A percentile compares a stretch with the other conserved stretches of the same genome.
Evolutionary conservation across 1,140 invertebrate species (phyloP).

Genomic region (Microplitis mediator): DNA sequence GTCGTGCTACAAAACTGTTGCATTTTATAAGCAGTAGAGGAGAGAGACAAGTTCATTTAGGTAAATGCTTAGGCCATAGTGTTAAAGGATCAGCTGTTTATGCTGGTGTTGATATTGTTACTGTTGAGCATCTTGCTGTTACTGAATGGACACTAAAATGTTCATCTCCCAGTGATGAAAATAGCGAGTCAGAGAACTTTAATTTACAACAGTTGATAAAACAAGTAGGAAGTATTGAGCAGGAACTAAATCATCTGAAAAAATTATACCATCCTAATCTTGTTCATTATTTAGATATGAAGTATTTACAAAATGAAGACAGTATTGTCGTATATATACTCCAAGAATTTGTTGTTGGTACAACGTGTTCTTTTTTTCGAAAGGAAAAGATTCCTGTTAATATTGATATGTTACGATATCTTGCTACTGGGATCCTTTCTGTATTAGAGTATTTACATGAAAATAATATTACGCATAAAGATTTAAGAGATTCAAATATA

Average conservation of each 20-base stretch:
- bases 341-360: slow-evolving; percentile 71
- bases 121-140: slow-evolving; percentile 72
- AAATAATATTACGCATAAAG: slow-evolving; percentile 80
- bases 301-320: slow-evolving; percentile 66
- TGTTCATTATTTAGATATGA: slow-evolving; percentile 74
- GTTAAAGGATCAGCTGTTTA: slow-evolving; percentile 72
- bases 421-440: slow-evolving; percentile 69
- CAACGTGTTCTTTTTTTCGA: slow-evolving; percentile 63
- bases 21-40: slow-evolving; percentile 63
- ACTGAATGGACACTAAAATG: slow-evolving; percentile 73
- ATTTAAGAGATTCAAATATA: slow-evolving; percentile 71
- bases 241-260: slow-evolving; percentile 72
- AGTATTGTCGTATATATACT: slow-evolving; percentile 67
- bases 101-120: slow-evolving; percentile 70
- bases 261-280: slow-evolving; percentile 75
- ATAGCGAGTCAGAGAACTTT: slow-evolving; percentile 35
- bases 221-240: slow-evolving; percentile 71
- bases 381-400: slow-evolving; percentile 65
- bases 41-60: slow-evolving; percentile 62
- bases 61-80: slow-evolving; percentile 70
- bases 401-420: slow-evolving; percentile 67
- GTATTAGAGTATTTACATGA: slow-evolving; percentile 75
- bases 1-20: slow-evolving; percentile 61
- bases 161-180: slow-evolving; percentile 27
- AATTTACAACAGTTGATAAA: slow-evolving; percentile 62